Percentiles rank a stretch among this genome's conserved stretches.
phyloP scores from a whole-genome alignment of 30 jellyfish, hydroid and myxozoan genomes.

The Chrysaora quinquecirrha region DNA sequence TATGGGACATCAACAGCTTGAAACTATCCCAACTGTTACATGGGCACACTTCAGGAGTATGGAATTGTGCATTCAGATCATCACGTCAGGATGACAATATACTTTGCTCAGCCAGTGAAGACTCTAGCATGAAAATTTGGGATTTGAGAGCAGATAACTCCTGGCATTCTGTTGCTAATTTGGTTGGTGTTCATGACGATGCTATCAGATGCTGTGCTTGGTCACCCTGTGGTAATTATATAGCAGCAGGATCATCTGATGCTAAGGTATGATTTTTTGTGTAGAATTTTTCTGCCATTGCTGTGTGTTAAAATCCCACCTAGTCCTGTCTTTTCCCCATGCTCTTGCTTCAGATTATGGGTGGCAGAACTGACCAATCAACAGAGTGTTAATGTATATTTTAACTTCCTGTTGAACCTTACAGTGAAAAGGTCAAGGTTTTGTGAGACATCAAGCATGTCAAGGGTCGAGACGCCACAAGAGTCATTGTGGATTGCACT shows the following conservation, averaged over 20 bases:
- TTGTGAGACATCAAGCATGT: too few species aligned
- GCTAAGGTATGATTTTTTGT: conserved; percentile 64
- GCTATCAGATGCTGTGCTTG: conserved; percentile 85
- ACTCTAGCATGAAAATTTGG: conserved; percentile 78
- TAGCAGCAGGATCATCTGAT: conserved; percentile 94
- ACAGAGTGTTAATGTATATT: too few species aligned
- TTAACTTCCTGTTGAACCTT: too few species aligned
- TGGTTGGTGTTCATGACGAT: conserved; percentile 88
- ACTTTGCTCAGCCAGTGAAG: conserved; percentile 88
- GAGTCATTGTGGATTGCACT: too few species aligned
- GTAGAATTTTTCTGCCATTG: too few species aligned
- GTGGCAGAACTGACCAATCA: too few species aligned
- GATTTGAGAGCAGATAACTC: conserved; percentile 72
- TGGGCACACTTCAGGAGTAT: conserved; percentile 86
- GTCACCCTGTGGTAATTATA: conserved; percentile 88
- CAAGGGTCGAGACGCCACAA: too few species aligned
- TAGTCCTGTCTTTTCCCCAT: too few species aligned
- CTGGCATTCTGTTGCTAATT: conserved; percentile 62
- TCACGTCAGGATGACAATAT: conserved; percentile 27
- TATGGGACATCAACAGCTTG: conserved; percentile 81
- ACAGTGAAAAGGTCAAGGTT: too few species aligned
- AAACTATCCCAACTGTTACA: conserved; percentile 42
- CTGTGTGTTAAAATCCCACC: too few species aligned
- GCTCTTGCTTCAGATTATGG: too few species aligned
- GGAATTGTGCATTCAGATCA: conserved; percentile 71